Base-by-base conservation (phyloP, 2,888 invertebrate genomes). In the Falcaria lacertinaria region DNA sequence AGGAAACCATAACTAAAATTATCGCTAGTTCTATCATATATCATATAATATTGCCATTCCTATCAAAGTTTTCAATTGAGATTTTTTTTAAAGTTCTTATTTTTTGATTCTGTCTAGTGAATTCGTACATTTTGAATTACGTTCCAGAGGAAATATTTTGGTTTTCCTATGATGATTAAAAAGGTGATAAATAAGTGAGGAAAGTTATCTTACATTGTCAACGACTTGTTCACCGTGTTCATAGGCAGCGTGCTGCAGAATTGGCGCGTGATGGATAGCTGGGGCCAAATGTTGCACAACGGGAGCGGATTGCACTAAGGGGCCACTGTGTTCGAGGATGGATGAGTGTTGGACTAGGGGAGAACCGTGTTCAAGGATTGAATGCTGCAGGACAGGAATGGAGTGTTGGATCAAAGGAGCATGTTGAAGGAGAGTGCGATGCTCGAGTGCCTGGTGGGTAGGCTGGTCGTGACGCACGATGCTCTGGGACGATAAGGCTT, bases 401-500 rank as follows among this genome's bases (percentile, higher is more conserved):
- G 63, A 63, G 41, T 80, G 76, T 17, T 62, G 57, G n/a, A 69
- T 46, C 2, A 22, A 37, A 8, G 22, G 14, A 37, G 15, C 22
- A 22, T 37, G 37, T 11, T 37, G 37, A 1, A 25, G 37, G 1
- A 66, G 50, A 40, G 69, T n/a, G n/a, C n/a, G 66, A 45, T 73
- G 72, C 1, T 60, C 57, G 39, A 60, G 56, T 13, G 63, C 63
- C 39, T 79, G 75, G 32, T 74, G 76, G 1, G 69, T 54, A 0
- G 77, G 72, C 47, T 86, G 78, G 50, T 85, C 80, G 46, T 87
- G 86, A 37, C 77, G 82, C 48, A 80, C 55, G 50, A 89, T 82
- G 66, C 80, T 88, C 44, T 88, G 88, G 8, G 87, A 85, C 14
- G 89, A 88, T 13, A 89, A 64, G 2, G 86, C 85, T 33, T 80